Percentiles rank a stretch among this genome's conserved stretches.
These are phyloP conservation scores for Drosophila longiperda DNA, from an alignment of 2,888 invertebrate genomes.

Conservation along the genomic window DNA sequence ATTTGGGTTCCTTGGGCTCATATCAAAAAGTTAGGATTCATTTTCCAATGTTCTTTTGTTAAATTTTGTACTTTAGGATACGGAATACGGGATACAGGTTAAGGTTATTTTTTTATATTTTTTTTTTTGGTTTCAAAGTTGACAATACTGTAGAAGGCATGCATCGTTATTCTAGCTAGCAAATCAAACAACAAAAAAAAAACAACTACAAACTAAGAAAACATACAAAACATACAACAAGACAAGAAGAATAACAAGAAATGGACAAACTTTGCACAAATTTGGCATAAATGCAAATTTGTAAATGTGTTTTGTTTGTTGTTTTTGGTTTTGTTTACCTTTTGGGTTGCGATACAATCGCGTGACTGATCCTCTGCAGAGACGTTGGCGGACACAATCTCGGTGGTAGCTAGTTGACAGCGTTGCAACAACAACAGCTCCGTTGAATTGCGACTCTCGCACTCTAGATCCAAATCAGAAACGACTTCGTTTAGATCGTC, in stretches of 20 bases:
- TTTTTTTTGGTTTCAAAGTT: slow-evolving; percentile 45
- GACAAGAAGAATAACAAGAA: slow-evolving; percentile 5
- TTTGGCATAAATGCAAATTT: slow-evolving; percentile 54
- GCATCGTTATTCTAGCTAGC: slow-evolving; percentile 55
- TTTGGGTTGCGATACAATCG: slow-evolving; percentile 80
- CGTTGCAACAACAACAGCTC: slow-evolving; percentile 70
- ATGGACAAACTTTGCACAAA: slow-evolving; percentile 53
- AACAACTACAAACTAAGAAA: slow-evolving; percentile 38
- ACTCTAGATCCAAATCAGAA: slow-evolving; percentile 79
- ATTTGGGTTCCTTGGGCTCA: background rate
- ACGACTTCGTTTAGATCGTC: slow-evolving; percentile 82
- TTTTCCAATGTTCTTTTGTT: slow-evolving; percentile 1
- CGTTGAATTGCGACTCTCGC: slow-evolving; percentile 70
- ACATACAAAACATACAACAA: slow-evolving; percentile 33
- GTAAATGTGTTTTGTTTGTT: slow-evolving; percentile 15
- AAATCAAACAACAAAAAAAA: slow-evolving; percentile 31
- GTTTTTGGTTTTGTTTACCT: slow-evolving; percentile 63
- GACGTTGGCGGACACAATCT: slow-evolving; percentile 56
- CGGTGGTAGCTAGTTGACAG: slow-evolving; percentile 59
- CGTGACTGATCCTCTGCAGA: slow-evolving; percentile 71
- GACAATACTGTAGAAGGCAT: slow-evolving; percentile 76
- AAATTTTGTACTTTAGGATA: slow-evolving; percentile 3
- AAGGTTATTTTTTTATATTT: slow-evolving; percentile 12
- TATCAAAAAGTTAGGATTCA: background rate
- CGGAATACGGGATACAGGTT: slow-evolving; percentile 17